A percentile compares a stretch with the other conserved stretches of the same genome.
Evolutionary conservation across 2,797 vertebrate genomes (phyloP).

Genomic region (Cirrhinus molitorella): DNA sequence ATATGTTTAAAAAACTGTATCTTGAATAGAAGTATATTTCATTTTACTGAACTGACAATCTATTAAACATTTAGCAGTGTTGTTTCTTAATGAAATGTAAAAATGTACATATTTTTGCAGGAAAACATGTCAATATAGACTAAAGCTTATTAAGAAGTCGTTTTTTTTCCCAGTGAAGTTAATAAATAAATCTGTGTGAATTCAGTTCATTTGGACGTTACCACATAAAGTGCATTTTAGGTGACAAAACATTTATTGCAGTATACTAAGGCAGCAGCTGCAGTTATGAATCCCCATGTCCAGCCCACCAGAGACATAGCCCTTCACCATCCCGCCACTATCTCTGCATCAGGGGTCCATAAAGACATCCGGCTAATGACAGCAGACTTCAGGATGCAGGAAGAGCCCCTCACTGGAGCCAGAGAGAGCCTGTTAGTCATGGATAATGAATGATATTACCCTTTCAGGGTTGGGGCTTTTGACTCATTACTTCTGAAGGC

Average conservation of each 20-base stretch:
- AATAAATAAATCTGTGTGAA: not conserved
- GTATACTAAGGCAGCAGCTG: not conserved
- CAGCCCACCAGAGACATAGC: slow-evolving; percentile 41
- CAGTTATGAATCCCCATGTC: slow-evolving; percentile 14
- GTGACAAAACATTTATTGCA: not conserved
- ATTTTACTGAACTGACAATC: not conserved
- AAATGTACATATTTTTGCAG: not conserved
- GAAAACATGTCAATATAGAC: not conserved
- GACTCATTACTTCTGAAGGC: slow-evolving; percentile 52
- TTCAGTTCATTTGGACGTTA: not conserved
- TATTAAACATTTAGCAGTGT: not conserved
- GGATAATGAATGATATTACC: slow-evolving; percentile 63
- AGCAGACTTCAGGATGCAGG: slow-evolving; percentile 48
- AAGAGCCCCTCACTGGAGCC: slow-evolving; percentile 46
- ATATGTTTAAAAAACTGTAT: not conserved
- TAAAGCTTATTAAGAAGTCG: not conserved
- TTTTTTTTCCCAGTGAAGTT: not conserved
- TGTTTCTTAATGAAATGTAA: not conserved
- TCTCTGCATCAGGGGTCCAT: slow-evolving; percentile 27
- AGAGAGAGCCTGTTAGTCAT: slow-evolving; percentile 54
- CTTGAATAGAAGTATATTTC: not conserved
- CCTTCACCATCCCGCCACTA: slow-evolving; percentile 7
- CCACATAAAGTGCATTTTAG: slow-evolving; percentile 5
- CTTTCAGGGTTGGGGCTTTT: slow-evolving; percentile 51
- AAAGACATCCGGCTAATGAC: slow-evolving; percentile 42